Conservation (phyloP, 2,888 invertebrate species). For the Chrysolina americana region DNA sequence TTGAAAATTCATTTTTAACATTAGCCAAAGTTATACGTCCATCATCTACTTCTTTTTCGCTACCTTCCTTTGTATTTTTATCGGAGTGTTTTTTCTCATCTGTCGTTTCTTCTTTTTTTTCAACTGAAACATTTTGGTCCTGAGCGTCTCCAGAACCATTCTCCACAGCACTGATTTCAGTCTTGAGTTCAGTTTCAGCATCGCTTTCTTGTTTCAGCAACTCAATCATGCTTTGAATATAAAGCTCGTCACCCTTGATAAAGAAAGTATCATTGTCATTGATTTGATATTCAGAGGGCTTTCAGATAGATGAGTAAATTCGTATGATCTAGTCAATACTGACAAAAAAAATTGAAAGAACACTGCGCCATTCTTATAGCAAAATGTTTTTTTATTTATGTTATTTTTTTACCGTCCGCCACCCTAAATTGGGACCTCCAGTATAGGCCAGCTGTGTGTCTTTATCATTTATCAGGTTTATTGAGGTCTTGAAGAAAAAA, state of each 20-base stretch:
- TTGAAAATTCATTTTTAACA: constrained; percentile 61
- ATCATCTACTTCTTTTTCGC: constrained; percentile 39
- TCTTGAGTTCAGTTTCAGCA: not conserved
- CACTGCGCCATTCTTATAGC: no score
- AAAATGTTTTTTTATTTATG: no score
- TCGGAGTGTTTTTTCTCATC: not conserved
- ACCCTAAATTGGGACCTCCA: no score
- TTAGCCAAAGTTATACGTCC: constrained; percentile 57
- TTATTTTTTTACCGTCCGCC: no score
- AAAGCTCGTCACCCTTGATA: constrained; percentile 62
- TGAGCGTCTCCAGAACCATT: constrained; percentile 12
- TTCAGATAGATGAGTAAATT: not conserved
- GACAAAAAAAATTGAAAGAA: no score
- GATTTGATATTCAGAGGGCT: not conserved
- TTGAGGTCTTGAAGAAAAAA: no score
- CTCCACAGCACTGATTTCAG: not conserved
- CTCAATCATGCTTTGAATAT: constrained; percentile 60
- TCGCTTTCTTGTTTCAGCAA: constrained; percentile 34
- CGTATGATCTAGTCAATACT: no score
- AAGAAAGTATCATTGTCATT: not conserved
- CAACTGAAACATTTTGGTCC: not conserved
- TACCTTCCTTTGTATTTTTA: constrained; percentile 37
- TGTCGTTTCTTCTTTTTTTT: constrained; percentile 1
- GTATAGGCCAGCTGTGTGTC: no score
- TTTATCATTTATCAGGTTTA: no score